phyloP scores from a whole-genome alignment of 2,888 invertebrate species.

The Helleia helle region DNA sequence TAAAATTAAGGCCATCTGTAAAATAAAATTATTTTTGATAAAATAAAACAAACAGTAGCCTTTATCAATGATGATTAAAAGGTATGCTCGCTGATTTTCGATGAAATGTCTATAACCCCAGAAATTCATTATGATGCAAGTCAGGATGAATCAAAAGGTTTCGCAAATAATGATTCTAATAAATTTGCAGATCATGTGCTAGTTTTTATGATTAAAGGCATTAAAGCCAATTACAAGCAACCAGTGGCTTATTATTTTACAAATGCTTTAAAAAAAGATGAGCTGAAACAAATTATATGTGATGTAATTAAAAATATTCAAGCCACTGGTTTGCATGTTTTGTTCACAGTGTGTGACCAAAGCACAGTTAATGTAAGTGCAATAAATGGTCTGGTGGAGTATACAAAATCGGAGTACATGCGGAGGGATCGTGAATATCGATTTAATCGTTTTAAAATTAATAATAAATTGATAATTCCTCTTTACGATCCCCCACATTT shows the following conservation, averaged over 20 bases:
- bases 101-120: constrained; percentile 21
- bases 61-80: constrained; percentile 11
- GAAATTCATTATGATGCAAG: constrained; percentile 14
- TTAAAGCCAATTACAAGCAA: constrained; percentile 20
- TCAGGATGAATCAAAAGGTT: constrained; percentile 17
- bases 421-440: background rate
- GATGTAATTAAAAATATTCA: background rate
- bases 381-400: background rate
- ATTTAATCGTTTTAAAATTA: too few species aligned
- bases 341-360: too few species aligned
- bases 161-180: constrained; percentile 6
- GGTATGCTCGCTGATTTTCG: constrained; percentile 20
- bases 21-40: constrained; percentile 11
- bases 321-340: background rate
- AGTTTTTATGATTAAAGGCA: constrained; percentile 19
- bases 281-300: background rate
- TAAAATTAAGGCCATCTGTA: constrained; percentile 10
- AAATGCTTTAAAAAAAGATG: constrained; percentile 10
- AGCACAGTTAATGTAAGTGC: background rate
- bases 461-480: too few species aligned
- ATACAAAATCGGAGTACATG: background rate
- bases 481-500: too few species aligned
- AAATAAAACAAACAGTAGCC: constrained; percentile 8
- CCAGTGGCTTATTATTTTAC: constrained; percentile 21
- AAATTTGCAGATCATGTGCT: constrained; percentile 19